Conservation (phyloP, 2,113 vertebrate species). For the Chunga burmeisteri region DNA sequence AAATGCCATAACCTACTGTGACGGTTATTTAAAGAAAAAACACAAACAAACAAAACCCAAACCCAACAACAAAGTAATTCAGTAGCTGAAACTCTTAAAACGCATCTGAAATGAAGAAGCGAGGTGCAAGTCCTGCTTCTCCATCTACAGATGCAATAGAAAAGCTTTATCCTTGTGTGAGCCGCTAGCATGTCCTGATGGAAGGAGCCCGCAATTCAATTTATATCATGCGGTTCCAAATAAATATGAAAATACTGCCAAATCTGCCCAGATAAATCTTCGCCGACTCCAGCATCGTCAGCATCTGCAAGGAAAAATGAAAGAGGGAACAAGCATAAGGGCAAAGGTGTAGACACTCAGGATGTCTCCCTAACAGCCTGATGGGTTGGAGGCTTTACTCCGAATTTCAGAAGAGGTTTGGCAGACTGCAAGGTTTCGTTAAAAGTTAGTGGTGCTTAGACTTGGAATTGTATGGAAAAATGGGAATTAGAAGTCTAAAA, state of each 20-base stretch:
- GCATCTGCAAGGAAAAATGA: background rate
- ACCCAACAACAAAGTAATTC: background rate
- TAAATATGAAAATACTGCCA: background rate
- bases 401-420: background rate
- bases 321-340: background rate
- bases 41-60: background rate
- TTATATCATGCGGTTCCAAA: background rate
- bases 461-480: background rate
- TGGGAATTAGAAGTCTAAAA: background rate
- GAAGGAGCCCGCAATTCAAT: background rate
- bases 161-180: constrained; percentile 11
- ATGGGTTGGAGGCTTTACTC: background rate
- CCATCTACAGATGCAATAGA: background rate
- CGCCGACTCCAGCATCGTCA: background rate
- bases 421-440: background rate
- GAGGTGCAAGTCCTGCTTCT: background rate
- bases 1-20: background rate
- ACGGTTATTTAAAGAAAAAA: background rate
- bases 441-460: background rate
- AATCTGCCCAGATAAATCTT: background rate
- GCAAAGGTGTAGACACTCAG: background rate
- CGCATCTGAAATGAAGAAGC: background rate
- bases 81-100: background rate
- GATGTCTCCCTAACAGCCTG: background rate
- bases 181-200: background rate